A percentile compares a stretch with the other conserved stretches of the same genome.
These are phyloP conservation scores for Pseudopodoces humilis DNA, from an alignment of 2,113 vertebrate genomes.

Conservation along the genomic window DNA sequence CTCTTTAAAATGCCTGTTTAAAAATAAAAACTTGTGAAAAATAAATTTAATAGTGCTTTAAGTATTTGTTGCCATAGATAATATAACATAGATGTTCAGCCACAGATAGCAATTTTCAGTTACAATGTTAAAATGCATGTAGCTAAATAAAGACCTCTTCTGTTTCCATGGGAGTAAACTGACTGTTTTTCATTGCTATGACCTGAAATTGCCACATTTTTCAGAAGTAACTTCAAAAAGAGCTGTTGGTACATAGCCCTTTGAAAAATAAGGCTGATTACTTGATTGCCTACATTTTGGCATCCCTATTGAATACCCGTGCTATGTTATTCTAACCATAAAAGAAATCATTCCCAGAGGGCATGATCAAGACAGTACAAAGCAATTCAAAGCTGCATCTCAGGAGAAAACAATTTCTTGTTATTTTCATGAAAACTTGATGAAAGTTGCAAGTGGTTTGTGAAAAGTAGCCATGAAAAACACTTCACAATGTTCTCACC, in stretches of 20 bases:
- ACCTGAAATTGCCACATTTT: background rate
- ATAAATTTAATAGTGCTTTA: background rate
- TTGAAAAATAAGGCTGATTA: conserved; percentile 34
- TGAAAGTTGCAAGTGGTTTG: background rate
- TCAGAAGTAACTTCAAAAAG: background rate
- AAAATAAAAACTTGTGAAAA: background rate
- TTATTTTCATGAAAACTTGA: background rate
- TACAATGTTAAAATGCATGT: background rate
- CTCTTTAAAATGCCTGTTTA: background rate
- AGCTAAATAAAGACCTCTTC: background rate
- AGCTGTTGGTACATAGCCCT: background rate
- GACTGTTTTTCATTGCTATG: background rate
- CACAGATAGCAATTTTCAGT: background rate
- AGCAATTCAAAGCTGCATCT: background rate
- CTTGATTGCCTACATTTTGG: background rate
- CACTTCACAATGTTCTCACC: background rate
- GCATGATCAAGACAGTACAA: background rate
- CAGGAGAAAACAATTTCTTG: background rate
- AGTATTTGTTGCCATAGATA: background rate
- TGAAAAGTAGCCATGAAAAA: background rate
- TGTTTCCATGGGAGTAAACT: background rate
- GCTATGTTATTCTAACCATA: background rate
- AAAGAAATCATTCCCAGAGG: background rate
- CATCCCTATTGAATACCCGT: background rate
- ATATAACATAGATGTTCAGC: background rate